Percentiles rank a stretch among this genome's conserved stretches.
Conservation (phyloP, 2,113 vertebrate genomes). For the Chaetura pelagica region DNA sequence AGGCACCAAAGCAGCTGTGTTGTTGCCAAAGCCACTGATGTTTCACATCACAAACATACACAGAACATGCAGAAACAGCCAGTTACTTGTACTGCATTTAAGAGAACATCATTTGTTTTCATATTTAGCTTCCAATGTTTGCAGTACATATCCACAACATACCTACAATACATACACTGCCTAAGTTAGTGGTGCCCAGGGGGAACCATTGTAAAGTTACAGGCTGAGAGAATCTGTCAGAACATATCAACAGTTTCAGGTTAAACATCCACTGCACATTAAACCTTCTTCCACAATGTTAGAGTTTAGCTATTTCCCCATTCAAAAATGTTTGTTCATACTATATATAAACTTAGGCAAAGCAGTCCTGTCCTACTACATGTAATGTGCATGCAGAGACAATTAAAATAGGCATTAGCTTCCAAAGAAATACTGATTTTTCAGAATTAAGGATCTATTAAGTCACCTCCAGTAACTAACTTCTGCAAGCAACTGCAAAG, state of each 20-base stretch:
- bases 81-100: background rate
- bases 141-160: background rate
- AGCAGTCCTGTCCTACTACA: background rate
- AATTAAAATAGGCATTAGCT: background rate
- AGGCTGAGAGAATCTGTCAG: background rate
- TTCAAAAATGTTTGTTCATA: background rate
- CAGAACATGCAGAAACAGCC: background rate
- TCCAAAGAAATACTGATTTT: background rate
- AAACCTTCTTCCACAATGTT: background rate
- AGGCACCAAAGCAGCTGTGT: background rate
- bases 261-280: background rate
- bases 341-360: background rate
- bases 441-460: background rate
- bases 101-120: background rate
- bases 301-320: background rate
- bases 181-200: rapidly evolving
- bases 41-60: background rate
- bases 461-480: conserved; percentile 11
- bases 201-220: rapidly evolving
- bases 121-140: background rate
- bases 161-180: background rate
- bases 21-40: background rate
- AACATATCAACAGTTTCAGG: background rate
- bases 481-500: background rate
- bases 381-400: background rate